Base-by-base conservation (phyloP, 2,113 vertebrate species). In the Phaetusa simplex region DNA sequence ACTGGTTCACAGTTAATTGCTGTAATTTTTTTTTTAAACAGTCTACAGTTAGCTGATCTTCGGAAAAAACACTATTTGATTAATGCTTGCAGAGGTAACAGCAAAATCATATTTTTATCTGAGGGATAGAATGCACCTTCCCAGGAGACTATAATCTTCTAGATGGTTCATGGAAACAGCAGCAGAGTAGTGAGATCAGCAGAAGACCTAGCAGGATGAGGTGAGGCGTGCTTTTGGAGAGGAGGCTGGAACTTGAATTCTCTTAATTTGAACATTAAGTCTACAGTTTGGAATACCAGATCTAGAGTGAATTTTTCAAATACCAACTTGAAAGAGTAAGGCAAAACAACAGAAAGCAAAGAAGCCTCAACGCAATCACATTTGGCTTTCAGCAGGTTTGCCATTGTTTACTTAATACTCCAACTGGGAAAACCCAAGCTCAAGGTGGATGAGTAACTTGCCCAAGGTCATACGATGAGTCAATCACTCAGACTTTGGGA, bases 401-500 rank as follows among this genome's bases (percentile, higher is more conserved):
- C n/a, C 56, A 13, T 8, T 94, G 50, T 72, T 87, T 93, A 95
- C 82, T 96, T 82, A 67, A 67, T 49, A 88, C 62, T 88, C 80
- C 72, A 80, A 71, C 30, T 2, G 3, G 78, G 84, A 96, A 90
- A 94, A 94, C 69, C 14, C 74, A 96, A 77, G 88, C 70, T 89
- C 70, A 94, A 88, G 79, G 94, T 93, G 73, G 83, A 82, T 93
- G 79, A 97, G 76, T 92, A 96, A 96, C 65, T 93, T 69, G 94
- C 89, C 91, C 82, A 94, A 93, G 79, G 87, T 74, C 67, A 61
- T 88, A 84, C 11, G 72, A 92, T 92, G 96, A 97, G 89, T 96
- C 97, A 97, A 89, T 78, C 87, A 76, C 87, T 88, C 53, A 74
- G 52, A 82, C 71, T 95, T 92, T 86, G 95, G 87, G 91, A 97